A percentile compares a stretch with the other conserved stretches of the same genome.
phyloP scores from a whole-genome alignment of 2,113 vertebrate genomes.

The Numida meleagris region DNA sequence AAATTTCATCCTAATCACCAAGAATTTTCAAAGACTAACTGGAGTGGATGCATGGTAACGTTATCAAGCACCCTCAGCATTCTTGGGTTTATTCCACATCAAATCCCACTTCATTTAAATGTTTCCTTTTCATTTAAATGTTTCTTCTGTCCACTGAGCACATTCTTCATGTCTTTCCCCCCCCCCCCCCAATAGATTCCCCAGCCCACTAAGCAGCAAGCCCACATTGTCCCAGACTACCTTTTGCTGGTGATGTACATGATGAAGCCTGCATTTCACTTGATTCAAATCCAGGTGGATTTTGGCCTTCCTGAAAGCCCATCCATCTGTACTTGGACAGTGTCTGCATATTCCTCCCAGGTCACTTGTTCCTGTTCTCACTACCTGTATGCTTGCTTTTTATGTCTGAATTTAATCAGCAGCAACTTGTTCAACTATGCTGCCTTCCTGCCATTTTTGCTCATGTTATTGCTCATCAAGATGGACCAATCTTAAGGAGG shows the following conservation, averaged over 20 bases:
- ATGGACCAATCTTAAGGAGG: background rate
- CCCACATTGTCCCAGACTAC: background rate
- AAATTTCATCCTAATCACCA: background rate
- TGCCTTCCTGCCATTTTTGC: background rate
- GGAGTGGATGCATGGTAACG: background rate
- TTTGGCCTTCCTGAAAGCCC: background rate
- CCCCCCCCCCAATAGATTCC: fast-evolving
- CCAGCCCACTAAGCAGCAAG: background rate
- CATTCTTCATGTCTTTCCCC: background rate
- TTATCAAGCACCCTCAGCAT: background rate
- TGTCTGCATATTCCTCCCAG: background rate
- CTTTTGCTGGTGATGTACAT: background rate
- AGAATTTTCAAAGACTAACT: background rate
- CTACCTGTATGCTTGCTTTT: background rate
- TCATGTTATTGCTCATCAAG: background rate
- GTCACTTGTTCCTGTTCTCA: background rate
- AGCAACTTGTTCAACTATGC: background rate
- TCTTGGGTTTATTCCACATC: background rate
- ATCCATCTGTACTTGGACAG: background rate
- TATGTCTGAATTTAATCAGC: background rate
- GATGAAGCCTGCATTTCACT: background rate
- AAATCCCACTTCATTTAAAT: background rate
- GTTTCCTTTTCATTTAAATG: background rate
- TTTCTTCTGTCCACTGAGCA: background rate
- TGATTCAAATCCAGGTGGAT: background rate